Evolutionary conservation across 1,140 invertebrate species (phyloP), one percentile per base, ranked within the genome.

Genomic region (Argopecten irradians): DNA sequence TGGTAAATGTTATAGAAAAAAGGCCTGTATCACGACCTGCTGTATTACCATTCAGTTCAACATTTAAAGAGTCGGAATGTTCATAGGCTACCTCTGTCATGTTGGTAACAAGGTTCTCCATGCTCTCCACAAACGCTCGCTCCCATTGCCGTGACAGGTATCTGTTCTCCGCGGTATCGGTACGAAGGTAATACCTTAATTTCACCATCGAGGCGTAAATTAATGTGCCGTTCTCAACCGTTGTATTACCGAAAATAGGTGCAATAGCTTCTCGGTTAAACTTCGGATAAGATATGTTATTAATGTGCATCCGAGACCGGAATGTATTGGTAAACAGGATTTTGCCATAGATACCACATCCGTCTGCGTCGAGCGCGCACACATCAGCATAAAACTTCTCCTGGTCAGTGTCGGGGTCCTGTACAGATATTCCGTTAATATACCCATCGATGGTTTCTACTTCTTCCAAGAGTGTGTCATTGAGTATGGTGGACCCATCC

Each of bases 1-100:
- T n/a, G 0, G 90, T 91, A 35, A 92, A 92, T 34, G 92, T 92
- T 32, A 92, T 32, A 19, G 86, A 89, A 82, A 93, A 91, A 83
- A 85, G 91, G 9, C 86, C 33, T 22, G 91, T 91, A 88, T 93
- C 92, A 16, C 55, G 19, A 16, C 90, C 90, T 16, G 5, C 32
- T 32, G 82, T 43, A 34, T 85, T 91, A 39, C 82, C 46, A 39
- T 88, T 41, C 35, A 92, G 85, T 43, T 92, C 92, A 1, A 88
- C 34, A 82, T 91, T 71, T 33, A 93, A 36, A 13, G 91, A 92
- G 16, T 90, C 36, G 0, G 92, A 91, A 5, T 86, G 84, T 22
- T 84, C 83, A 32, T 89, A 88, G 0, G 84, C 43, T 13, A 92
- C 41, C 2, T 91, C 85, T 1, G 82, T 82, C 0, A 83, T 13